phyloP scores from a whole-genome alignment of 2,113 vertebrate genomes.

The Delphinus delphis region DNA sequence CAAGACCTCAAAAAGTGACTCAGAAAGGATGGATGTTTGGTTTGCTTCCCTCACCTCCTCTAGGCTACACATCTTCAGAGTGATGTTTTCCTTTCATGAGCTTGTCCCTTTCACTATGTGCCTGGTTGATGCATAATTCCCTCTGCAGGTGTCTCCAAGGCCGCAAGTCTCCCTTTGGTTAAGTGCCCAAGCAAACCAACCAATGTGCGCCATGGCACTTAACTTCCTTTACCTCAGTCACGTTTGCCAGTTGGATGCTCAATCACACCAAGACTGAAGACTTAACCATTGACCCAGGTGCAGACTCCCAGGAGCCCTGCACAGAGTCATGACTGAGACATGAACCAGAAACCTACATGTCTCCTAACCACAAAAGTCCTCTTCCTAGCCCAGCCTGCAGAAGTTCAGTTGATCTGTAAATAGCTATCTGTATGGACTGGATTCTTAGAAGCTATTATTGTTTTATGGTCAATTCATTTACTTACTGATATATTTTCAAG shows the following conservation, averaged over 20 bases:
- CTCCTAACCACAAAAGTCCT: background rate
- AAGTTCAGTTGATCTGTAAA: background rate
- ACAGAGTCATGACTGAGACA: background rate
- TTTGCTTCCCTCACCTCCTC: background rate
- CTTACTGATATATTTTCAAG: background rate
- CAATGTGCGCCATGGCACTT: background rate
- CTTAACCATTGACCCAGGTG: background rate
- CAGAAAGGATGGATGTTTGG: conserved; percentile 52
- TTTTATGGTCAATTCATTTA: background rate
- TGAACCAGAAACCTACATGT: background rate
- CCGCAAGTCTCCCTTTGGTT: background rate
- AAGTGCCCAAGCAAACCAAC: background rate
- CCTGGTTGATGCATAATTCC: background rate
- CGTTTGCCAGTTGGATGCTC: background rate
- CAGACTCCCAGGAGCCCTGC: background rate
- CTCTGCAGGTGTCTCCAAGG: background rate
- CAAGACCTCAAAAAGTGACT: conserved; percentile 39
- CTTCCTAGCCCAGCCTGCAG: background rate
- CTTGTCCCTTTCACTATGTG: background rate
- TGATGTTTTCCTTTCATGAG: conserved; percentile 41
- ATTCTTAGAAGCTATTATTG: background rate
- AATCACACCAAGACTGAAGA: background rate
- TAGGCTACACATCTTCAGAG: conserved; percentile 28
- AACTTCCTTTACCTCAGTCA: background rate
- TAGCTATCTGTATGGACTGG: background rate